These are phyloP conservation scores for Erebia epiphron DNA, from an alignment of 2,888 invertebrate genomes.

Conservation along the genomic window DNA sequence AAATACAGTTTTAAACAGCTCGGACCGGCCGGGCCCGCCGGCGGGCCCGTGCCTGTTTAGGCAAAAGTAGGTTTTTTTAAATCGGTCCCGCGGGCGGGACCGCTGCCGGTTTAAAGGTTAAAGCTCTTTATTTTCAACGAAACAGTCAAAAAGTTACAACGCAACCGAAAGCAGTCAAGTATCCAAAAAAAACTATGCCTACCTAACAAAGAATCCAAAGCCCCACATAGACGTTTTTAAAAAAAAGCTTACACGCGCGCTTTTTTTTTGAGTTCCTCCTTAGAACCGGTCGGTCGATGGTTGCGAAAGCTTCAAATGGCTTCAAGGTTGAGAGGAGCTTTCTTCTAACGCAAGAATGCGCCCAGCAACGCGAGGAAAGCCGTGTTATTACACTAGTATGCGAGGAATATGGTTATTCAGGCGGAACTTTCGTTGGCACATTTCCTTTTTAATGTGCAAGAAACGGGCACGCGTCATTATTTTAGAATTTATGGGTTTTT, in stretches of 20 bases:
- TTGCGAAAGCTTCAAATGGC: conserved; percentile 51
- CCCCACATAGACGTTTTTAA: conserved; percentile 20
- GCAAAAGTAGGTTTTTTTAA: no score
- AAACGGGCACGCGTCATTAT: background rate
- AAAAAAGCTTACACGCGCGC: conserved; percentile 36
- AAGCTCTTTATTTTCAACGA: no score
- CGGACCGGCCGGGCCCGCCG: no score
- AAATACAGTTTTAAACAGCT: no score
- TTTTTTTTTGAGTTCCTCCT: conserved; percentile 43
- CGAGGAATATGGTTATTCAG: conserved; percentile 24
- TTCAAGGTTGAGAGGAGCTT: conserved; percentile 48
- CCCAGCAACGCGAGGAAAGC: conserved; percentile 32
- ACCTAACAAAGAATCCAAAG: conserved; percentile 1
- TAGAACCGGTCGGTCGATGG: conserved; percentile 45
- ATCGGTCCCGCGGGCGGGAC: no score
- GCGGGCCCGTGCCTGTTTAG: no score
- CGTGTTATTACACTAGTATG: conserved; percentile 28
- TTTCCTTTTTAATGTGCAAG: conserved; percentile 20
- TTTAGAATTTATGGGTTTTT: conserved; percentile 6
- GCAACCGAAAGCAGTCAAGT: no score
- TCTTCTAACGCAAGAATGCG: conserved; percentile 44
- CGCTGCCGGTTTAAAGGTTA: no score
- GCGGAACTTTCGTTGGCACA: conserved; percentile 27
- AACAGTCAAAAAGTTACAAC: no score
- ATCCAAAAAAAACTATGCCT: background rate